Percentiles rank a stretch among this genome's conserved stretches.
Conservation (phyloP, 2,797 vertebrate genomes). For the Eptatretus atami region DNA sequence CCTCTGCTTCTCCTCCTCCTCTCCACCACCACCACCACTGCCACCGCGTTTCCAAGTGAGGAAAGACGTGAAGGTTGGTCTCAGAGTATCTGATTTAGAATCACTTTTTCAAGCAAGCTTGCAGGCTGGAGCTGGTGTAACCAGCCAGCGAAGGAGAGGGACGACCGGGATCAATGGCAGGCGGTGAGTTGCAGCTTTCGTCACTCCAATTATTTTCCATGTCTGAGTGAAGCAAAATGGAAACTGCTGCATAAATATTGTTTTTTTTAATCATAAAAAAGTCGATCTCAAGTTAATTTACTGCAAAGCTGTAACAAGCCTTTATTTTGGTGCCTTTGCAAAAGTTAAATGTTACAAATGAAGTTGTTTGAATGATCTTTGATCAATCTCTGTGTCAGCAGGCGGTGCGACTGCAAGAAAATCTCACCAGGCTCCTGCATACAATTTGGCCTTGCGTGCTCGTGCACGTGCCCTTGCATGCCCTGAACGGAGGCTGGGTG, state of each 20-base stretch:
- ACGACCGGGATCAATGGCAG: too few relatives aligned
- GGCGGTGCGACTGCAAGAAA: background rate
- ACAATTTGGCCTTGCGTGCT: slow-evolving; percentile 3
- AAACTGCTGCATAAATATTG: too few relatives aligned
- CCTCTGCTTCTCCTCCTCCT: background rate
- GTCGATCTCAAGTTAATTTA: too few relatives aligned
- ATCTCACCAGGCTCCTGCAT: background rate
- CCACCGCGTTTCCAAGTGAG: background rate
- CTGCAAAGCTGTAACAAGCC: too few relatives aligned
- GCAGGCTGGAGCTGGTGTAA: background rate
- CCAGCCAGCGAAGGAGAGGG: background rate
- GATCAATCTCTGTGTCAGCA: background rate
- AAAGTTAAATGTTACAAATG: too few relatives aligned
- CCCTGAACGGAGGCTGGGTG: background rate
- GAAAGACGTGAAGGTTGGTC: background rate
- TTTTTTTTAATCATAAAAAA: too few relatives aligned
- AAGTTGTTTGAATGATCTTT: too few relatives aligned
- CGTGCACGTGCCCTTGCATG: background rate
- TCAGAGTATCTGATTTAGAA: slow-evolving; percentile 1
- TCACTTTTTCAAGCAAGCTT: slow-evolving; percentile 2
- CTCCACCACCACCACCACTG: background rate
- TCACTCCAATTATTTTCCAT: too few relatives aligned
- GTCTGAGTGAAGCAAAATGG: too few relatives aligned
- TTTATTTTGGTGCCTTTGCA: too few relatives aligned
- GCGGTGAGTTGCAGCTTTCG: too few relatives aligned